Conservation (phyloP, 2,113 vertebrate species). For the Orthochromis indermauri region DNA sequence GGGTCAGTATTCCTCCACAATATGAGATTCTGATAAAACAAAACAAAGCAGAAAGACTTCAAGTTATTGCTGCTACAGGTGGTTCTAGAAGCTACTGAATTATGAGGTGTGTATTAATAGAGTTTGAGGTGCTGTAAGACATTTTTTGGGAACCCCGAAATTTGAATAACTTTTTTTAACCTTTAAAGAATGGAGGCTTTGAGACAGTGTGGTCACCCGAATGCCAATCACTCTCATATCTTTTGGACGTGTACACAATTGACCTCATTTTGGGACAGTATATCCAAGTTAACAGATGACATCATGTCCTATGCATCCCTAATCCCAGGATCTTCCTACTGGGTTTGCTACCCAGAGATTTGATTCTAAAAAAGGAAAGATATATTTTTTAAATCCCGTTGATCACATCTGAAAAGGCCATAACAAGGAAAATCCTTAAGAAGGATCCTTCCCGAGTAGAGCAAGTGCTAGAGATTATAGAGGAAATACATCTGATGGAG, state of each 20-base stretch:
- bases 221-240: not conserved
- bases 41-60: not conserved
- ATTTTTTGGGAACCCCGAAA: rapidly evolving
- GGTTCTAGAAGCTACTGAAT: not conserved
- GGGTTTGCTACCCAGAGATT: not conserved
- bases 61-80: not conserved
- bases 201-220: not conserved
- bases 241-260: not conserved
- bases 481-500: not conserved
- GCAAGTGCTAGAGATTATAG: not conserved
- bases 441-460: rapidly evolving
- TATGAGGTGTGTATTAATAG: not conserved
- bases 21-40: not conserved
- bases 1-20: not conserved
- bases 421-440: not conserved
- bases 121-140: not conserved
- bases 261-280: not conserved
- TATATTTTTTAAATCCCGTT: rapidly evolving
- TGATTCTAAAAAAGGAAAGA: not conserved
- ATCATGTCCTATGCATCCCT: not conserved
- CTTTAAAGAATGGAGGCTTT: not conserved
- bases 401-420: not conserved
- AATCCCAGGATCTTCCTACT: not conserved
- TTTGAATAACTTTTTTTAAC: not conserved
- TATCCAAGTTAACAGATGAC: not conserved